Evolutionary conservation across 2,888 invertebrate species (phyloP), one percentile per base, ranked within the genome.

Genomic region (Siphlonurus alternatus): DNA sequence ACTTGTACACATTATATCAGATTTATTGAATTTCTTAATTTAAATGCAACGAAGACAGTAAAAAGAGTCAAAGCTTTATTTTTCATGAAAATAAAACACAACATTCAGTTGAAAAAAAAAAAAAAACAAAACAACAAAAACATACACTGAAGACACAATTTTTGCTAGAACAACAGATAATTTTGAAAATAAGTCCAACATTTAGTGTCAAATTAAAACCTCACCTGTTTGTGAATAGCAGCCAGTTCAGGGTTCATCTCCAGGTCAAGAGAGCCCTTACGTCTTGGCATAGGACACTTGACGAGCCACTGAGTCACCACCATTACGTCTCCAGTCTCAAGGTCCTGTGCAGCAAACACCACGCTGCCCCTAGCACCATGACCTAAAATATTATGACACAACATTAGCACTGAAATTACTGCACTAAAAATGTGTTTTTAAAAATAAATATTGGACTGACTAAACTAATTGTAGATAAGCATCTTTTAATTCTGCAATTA

Each of bases 281-380:
- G 56, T n/a, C 22, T 5, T 7, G 56, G 56, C 22, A 22, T 5
- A n/a, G 5, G 7, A 18, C 64, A 65, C 73, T 75, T 79, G 3
- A 88, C 75, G 59, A 75, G 79, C 93, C 93, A 94, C 73, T 92
- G 90, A 24, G 84, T 85, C 18, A 90, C 78, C 25, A 86, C 83
- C 0, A 90, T 76, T 61, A 86, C 73, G 68, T 88, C 85, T 0
- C 91, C 90, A 18, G 83, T 81, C 65, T 82, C 81, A 63, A 81
- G 80, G 72, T 93, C 93, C 22, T 93, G 82, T 3, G 88, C 91
- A 22, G 83, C 80, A 74, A 85, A 91, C 2, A 87, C 84, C 23
- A 85, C 82, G 60, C 86, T 86, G 5, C 89, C 89, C 67, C 83
- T 83, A 25, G 81, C 76, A 24, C 87, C 87, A 72, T 91, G 90